A percentile compares a stretch with the other conserved stretches of the same genome.
phyloP scores from a whole-genome alignment of 1,140 invertebrate genomes.

The Sycophaga agraensis region DNA sequence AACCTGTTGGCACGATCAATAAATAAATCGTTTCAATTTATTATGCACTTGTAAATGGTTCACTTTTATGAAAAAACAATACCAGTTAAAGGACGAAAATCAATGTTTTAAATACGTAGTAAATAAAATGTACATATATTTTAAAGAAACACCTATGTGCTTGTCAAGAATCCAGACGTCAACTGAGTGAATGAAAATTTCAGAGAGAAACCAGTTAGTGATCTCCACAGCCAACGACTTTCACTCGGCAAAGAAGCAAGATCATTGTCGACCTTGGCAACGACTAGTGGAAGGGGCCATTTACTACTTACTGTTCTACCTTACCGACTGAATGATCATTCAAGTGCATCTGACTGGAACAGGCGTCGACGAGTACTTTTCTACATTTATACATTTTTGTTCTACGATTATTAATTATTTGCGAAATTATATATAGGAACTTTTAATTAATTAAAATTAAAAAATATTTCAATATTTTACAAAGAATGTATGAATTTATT shows the following conservation, averaged over 20 bases:
- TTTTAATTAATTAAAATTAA: not conserved
- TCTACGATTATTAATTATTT: not conserved
- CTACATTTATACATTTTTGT: not conserved
- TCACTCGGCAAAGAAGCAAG: slow-evolving; percentile 19
- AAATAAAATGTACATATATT: no score
- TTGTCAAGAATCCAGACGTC: not conserved
- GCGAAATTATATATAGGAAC: not conserved
- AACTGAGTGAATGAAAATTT: not conserved
- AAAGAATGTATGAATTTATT: no score
- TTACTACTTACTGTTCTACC: not conserved
- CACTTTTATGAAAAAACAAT: no score
- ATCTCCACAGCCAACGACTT: slow-evolving; percentile 9
- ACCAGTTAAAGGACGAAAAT: no score
- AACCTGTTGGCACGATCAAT: no score
- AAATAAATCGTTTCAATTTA: no score
- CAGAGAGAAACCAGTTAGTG: slow-evolving; percentile 6
- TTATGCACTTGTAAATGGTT: no score
- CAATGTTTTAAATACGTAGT: no score
- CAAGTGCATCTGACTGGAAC: not conserved
- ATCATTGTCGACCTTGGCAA: slow-evolving; percentile 23
- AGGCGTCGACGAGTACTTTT: no score
- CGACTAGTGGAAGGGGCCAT: slow-evolving; percentile 7
- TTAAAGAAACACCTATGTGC: no score
- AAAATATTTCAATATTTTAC: no score
- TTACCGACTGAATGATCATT: slow-evolving; percentile 14